Conservation (phyloP, 2,888 invertebrate species). For the Nephrotoma flavescens region DNA sequence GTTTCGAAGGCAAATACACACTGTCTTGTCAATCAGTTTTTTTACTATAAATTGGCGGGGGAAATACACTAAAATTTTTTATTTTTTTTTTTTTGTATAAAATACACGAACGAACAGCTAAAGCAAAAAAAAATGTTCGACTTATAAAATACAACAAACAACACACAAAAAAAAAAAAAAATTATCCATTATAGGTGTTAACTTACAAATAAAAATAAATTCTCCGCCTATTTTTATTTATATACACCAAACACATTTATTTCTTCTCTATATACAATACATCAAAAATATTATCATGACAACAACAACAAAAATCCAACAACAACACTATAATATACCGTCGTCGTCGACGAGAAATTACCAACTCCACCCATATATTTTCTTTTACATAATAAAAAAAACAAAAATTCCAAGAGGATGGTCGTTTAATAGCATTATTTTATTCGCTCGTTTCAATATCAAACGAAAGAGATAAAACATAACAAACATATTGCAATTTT, state of each 20-base stretch:
- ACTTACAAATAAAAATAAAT: constrained; percentile 1
- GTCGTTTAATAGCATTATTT: background rate
- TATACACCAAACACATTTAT: background rate
- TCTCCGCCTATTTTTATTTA: constrained; percentile 2
- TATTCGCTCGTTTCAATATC: background rate
- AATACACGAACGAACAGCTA: background rate
- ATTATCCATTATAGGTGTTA: constrained; percentile 2
- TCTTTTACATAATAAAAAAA: background rate
- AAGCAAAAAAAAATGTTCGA: background rate
- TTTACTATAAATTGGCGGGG: constrained; percentile 26
- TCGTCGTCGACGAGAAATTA: background rate
- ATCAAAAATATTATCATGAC: background rate
- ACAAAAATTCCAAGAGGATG: background rate
- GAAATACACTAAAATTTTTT: constrained; percentile 13
- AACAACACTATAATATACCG: background rate
- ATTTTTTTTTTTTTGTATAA: background rate
- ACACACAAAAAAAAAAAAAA: background rate
- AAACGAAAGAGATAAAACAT: background rate
- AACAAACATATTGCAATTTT: background rate
- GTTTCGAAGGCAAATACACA: constrained; percentile 36
- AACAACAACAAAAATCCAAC: background rate
- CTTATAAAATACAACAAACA: constrained; percentile 1
- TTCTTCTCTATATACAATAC: background rate
- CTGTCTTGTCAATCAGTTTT: constrained; percentile 32
- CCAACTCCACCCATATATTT: constrained; percentile 2